Evolutionary conservation across 2,888 invertebrate species (phyloP).

Genomic region (Leptopilina syphax): DNA sequence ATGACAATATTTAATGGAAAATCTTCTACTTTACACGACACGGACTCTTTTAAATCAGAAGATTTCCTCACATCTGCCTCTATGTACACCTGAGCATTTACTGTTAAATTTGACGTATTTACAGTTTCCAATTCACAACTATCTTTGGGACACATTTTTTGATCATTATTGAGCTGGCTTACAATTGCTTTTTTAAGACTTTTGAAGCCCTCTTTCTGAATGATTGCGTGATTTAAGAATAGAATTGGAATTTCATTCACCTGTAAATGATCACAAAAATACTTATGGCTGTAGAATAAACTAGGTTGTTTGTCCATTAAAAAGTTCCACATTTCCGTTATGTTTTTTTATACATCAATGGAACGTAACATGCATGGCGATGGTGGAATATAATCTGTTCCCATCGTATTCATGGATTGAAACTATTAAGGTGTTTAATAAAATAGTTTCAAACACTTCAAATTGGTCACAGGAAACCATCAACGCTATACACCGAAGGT

Average conservation of each 20-base stretch:
- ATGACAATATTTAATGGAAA: constrained; percentile 4
- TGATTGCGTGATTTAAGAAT: neutral
- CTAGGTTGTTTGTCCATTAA: too few species aligned
- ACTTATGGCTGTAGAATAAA: neutral
- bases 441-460: neutral
- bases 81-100: too few species aligned
- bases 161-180: too few species aligned
- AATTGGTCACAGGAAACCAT: neutral
- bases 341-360: too few species aligned
- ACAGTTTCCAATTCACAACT: too few species aligned
- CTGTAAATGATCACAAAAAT: neutral
- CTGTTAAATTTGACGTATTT: too few species aligned
- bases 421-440: neutral
- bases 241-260: neutral
- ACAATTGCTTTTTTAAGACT: too few species aligned
- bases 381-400: neutral
- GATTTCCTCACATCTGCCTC: too few species aligned
- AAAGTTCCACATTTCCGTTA: too few species aligned
- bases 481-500: neutral
- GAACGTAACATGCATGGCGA: too few species aligned
- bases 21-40: neutral
- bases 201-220: neutral
- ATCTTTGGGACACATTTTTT: too few species aligned
- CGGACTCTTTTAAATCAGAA: too few species aligned
- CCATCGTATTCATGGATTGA: neutral